Evolutionary conservation across 2,888 invertebrate genomes (phyloP).

Genomic region (Epiblema foenella): DNA sequence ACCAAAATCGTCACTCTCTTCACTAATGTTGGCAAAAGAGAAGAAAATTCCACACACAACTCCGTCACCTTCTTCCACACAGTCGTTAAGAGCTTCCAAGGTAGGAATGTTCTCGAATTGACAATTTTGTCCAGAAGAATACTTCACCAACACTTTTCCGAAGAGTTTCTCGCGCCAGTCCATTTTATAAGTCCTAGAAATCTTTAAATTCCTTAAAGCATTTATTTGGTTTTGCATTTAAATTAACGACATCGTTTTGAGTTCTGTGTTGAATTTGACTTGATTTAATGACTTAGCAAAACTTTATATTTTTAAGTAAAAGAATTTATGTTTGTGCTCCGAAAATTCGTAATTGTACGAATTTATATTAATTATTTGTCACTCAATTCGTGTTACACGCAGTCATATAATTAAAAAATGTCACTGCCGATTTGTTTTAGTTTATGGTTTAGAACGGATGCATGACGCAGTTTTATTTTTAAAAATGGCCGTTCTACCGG

Average conservation of each 20-base stretch:
- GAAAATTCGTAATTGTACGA: conserved; percentile 20
- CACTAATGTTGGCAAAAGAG: conserved; percentile 88
- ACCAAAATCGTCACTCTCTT: conserved; percentile 88
- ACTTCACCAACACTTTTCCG: conserved; percentile 83
- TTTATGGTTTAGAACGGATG: conserved; percentile 36
- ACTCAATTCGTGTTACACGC: background rate
- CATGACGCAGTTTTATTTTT: conserved; percentile 63
- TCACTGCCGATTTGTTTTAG: conserved; percentile 35
- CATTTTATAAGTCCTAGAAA: conserved; percentile 57
- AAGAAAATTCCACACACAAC: conserved; percentile 87
- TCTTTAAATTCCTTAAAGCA: conserved; percentile 33
- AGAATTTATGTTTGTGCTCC: conserved; percentile 16
- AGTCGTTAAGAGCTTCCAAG: conserved; percentile 73
- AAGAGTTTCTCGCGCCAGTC: conserved; percentile 87
- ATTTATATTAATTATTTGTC: conserved; percentile 6
- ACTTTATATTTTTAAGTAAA: conserved; percentile 19
- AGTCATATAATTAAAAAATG: conserved; percentile 7
- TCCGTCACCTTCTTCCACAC: conserved; percentile 79
- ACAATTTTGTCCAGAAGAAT: conserved; percentile 74
- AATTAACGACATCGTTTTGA: conserved; percentile 27
- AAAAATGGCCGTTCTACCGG: conserved; percentile 60
- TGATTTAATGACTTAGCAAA: conserved; percentile 7
- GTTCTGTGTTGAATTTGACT: conserved; percentile 1
- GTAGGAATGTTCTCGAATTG: conserved; percentile 78
- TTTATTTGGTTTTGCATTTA: conserved; percentile 39